Base-by-base conservation (phyloP, 2,888 invertebrate genomes). In the Lasioglossum leucozonium region DNA sequence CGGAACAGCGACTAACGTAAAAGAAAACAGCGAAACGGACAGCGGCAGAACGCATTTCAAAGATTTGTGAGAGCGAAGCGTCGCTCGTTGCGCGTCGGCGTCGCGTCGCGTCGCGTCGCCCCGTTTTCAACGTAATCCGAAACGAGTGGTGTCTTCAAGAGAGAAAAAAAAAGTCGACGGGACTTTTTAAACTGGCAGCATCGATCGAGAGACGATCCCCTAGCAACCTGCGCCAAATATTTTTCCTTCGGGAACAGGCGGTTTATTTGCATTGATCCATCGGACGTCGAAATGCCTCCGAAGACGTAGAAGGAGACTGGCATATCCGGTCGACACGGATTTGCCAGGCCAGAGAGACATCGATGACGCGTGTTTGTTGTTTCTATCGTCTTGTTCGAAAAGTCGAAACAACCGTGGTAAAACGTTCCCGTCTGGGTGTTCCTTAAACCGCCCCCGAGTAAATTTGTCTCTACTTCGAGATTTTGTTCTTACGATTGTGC, bases 191-290 rank as follows among this genome's bases (percentile, higher is more conserved):
- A 58, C 69, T 34, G 77, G 47, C n/a, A 71, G 76, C 86, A 82
- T 84, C n/a, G 79, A 88, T 88, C 82, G 84, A 80, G 80, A 51
- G 47, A 69, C 65, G 69, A 65, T 67, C 65, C 77, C 58, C 26
- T 18, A 62, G 47, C 82, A 82, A 85, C 78, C 69, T 73, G 90
- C 73, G 83, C 85, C 87, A 88, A 89, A 91, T 89, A 91, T 90
- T 88, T 91, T 91, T 91, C 78, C 73, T 75, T 47, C 79, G 81
- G 77, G 84, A 86, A 91, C 90, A 88, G 85, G 51, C 84, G 86
- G 93, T 93, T 93, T 93, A 93, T 93, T 93, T 93, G 92, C 92
- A 91, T 91, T 89, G 90, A 91, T 91, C 91, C 91, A 87, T 90
- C 92, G 87, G 84, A 87, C 87, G 91, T 91, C 91, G 91, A 89